Conservation (phyloP, 2,797 vertebrate genomes). For the Tangara arthus region DNA sequence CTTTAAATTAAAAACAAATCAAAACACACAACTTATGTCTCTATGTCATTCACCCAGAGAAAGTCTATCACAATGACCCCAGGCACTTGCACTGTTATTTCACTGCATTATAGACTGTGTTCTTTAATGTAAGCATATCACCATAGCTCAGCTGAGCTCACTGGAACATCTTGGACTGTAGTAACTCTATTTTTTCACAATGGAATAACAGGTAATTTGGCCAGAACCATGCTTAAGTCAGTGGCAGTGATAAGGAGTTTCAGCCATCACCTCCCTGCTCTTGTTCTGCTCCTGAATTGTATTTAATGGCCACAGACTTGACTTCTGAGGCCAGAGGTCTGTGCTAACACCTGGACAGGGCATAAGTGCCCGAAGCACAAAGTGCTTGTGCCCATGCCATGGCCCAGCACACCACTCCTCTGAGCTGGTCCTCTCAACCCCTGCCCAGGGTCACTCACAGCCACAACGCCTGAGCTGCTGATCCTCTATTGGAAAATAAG, state of each 20-base stretch:
- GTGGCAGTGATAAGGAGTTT: neutral
- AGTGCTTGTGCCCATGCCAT: neutral
- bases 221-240: neutral
- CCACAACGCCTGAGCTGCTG: neutral
- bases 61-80: rapidly evolving
- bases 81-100: neutral
- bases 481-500: neutral
- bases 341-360: rapidly evolving
- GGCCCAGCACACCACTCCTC: neutral
- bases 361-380: rapidly evolving
- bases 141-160: neutral
- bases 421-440: neutral
- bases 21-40: neutral
- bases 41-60: neutral
- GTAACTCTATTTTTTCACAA: neutral
- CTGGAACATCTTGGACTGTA: neutral
- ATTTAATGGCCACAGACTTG: neutral
- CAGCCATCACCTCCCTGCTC: neutral
- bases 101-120: rapidly evolving
- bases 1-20: neutral
- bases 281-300: neutral
- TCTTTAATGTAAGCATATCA: neutral
- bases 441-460: neutral
- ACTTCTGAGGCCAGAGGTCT: neutral
- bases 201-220: neutral